phyloP scores from a whole-genome alignment of 2,113 vertebrate genomes.

The Sus scrofa region T2T-Sscrofa CM000826.6:24035001-24035500 shows the following conservation, averaged over 20 bases:
- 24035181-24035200: background rate
- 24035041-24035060: background rate
- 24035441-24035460: constrained; percentile 62
- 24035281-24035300: constrained; percentile 12
- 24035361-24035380: constrained; percentile 59
- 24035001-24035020: background rate
- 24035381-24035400: constrained; percentile 54
- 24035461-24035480: constrained; percentile 55
- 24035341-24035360: constrained; percentile 15
- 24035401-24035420: constrained; percentile 35
- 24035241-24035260: constrained; percentile 26
- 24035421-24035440: constrained; percentile 65
- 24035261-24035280: constrained; percentile 44
- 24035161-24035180: background rate
- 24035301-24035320: background rate
- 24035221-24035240: constrained; percentile 47
- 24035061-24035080: background rate
- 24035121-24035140: background rate
- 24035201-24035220: background rate
- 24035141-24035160: background rate
- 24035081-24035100: background rate
- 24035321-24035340: background rate
- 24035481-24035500: constrained; percentile 50
- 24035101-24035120: background rate
- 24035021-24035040: background rate